Percentiles rank a stretch among this genome's conserved stretches.
Evolutionary conservation across 2,113 vertebrate genomes (phyloP).

Genomic region (Caracal caracal): DNA sequence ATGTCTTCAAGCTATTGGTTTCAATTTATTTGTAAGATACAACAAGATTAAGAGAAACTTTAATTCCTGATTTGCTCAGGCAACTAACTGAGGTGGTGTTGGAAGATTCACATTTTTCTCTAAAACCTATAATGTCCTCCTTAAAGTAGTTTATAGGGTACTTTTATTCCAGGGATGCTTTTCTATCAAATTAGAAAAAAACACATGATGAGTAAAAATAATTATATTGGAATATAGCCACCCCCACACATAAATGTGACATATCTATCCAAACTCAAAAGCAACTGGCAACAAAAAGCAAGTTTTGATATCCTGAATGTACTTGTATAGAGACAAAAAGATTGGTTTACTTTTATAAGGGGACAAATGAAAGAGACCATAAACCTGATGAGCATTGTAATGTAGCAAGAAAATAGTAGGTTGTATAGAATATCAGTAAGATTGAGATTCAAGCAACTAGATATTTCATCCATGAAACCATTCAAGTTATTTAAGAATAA

Average conservation of each 20-base stretch:
- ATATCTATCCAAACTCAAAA: conserved; percentile 32
- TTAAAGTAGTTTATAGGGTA: neutral
- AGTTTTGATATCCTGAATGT: neutral
- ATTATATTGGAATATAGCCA: neutral
- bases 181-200: conserved; percentile 26
- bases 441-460: neutral
- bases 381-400: neutral
- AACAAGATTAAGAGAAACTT: neutral
- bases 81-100: neutral
- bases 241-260: neutral
- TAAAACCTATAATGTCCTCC: neutral
- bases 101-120: neutral
- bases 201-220: neutral
- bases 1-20: conserved; percentile 23
- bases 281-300: neutral
- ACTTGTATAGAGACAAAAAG: neutral
- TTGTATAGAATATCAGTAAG: conserved; percentile 4
- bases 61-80: neutral
- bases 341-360: conserved; percentile 11
- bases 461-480: neutral
- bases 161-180: conserved; percentile 24
- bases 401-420: neutral
- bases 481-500: conserved; percentile 38
- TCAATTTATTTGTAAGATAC: neutral
- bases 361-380: neutral